Percentiles rank a stretch among this genome's conserved stretches.
Conservation (phyloP, 2,113 vertebrate species). For the Ageneiosus marmoratus region DNA sequence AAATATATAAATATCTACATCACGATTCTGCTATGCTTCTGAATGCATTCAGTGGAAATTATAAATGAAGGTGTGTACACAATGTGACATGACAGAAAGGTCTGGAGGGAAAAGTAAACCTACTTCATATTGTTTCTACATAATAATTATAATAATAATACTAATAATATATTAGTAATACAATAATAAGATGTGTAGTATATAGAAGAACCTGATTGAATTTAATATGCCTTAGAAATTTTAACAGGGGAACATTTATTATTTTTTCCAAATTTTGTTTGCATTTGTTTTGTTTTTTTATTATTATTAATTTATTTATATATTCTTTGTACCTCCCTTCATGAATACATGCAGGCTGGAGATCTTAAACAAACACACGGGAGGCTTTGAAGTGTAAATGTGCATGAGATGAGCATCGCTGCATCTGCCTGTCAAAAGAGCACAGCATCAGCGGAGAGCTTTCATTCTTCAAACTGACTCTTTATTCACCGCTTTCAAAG, state of each 20-base stretch:
- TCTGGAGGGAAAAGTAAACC: no score
- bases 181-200: neutral
- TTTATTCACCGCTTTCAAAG: slow-evolving; percentile 33
- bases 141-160: no score
- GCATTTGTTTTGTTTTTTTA: slow-evolving; percentile 9
- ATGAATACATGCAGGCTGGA: slow-evolving; percentile 35
- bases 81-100: no score
- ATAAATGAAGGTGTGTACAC: neutral
- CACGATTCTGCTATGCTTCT: neutral
- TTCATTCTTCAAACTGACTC: slow-evolving; percentile 53
- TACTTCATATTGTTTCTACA: neutral
- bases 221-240: neutral
- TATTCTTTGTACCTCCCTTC: slow-evolving; percentile 22
- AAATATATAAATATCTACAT: no score
- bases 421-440: slow-evolving; percentile 62
- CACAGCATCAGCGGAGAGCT: slow-evolving; percentile 56
- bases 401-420: slow-evolving; percentile 55
- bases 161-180: no score
- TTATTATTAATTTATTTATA: slow-evolving; percentile 27
- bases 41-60: neutral
- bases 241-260: neutral
- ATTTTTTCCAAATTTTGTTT: neutral
- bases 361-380: slow-evolving; percentile 49
- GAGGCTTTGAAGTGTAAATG: slow-evolving; percentile 70
- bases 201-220: neutral